These are phyloP conservation scores for Enteromius unitaeniatus DNA, from an alignment of 2,797 vertebrate genomes.

Conservation along the genomic window DNA sequence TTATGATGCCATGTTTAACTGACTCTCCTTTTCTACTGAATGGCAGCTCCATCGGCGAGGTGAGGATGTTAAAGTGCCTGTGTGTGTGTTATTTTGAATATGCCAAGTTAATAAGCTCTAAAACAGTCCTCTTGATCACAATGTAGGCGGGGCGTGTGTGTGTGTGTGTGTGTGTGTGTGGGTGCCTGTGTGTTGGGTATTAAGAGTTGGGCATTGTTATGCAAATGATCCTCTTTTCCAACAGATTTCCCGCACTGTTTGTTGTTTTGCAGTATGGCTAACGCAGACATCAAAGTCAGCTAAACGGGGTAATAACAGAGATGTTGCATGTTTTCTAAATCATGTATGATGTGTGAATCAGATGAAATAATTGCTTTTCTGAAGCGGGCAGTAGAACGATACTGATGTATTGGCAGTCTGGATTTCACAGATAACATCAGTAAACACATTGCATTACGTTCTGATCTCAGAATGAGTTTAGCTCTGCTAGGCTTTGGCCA, in stretches of 20 bases:
- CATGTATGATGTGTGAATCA: not conserved
- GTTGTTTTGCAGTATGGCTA: constrained; percentile 29
- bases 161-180: constrained; percentile 10
- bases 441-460: not conserved
- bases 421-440: constrained; percentile 4
- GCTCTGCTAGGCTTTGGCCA: not conserved
- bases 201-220: constrained; percentile 61
- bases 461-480: constrained; percentile 13
- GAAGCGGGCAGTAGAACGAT: not conserved
- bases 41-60: constrained; percentile 4
- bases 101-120: constrained; percentile 68
- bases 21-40: constrained; percentile 30
- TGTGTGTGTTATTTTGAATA: constrained; percentile 51
- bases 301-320: constrained; percentile 8
- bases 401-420: not conserved
- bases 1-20: not conserved
- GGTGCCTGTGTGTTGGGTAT: constrained; percentile 37
- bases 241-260: constrained; percentile 32
- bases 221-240: constrained; percentile 57
- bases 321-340: constrained; percentile 10
- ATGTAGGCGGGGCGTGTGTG: constrained; percentile 49
- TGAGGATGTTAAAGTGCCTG: constrained; percentile 22
- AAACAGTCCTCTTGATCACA: constrained; percentile 57
- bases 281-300: constrained; percentile 52
- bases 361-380: constrained; percentile 7